These are phyloP conservation scores for Amphipoea lucens DNA, from an alignment of 2,888 invertebrate genomes.

Conservation along the genomic window DNA sequence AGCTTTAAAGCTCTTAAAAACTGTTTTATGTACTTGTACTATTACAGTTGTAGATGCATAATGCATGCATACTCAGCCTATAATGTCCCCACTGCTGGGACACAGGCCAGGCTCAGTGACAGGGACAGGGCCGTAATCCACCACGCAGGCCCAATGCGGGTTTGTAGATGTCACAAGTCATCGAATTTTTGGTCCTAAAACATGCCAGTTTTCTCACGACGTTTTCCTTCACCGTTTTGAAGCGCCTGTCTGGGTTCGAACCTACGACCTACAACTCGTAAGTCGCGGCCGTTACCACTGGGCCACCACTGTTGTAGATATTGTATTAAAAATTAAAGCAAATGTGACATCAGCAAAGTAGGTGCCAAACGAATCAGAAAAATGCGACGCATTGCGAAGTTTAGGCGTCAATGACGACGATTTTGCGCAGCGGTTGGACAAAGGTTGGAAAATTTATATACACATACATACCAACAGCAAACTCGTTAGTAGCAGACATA, in stretches of 20 bases:
- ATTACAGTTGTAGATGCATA: background rate
- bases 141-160: background rate
- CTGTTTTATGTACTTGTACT: background rate
- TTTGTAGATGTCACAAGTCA: background rate
- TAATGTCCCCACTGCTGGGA: background rate
- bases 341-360: background rate
- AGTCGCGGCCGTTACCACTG: background rate
- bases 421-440: background rate
- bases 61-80: background rate
- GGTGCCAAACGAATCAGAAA: background rate
- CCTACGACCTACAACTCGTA: background rate
- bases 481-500: constrained; percentile 3
- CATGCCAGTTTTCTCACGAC: background rate
- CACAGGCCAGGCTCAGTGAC: background rate
- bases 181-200: background rate
- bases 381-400: constrained; percentile 14
- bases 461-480: background rate
- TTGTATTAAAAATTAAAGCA: background rate
- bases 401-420: constrained; percentile 3
- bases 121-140: background rate
- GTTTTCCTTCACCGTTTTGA: background rate
- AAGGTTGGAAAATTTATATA: background rate
- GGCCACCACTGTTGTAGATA: background rate
- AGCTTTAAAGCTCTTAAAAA: constrained; percentile 9
- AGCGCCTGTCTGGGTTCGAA: background rate